Evolutionary conservation across 2,113 vertebrate species (phyloP), one percentile per base, ranked within the genome.

Genomic region (Gymnogyps californianus): DNA sequence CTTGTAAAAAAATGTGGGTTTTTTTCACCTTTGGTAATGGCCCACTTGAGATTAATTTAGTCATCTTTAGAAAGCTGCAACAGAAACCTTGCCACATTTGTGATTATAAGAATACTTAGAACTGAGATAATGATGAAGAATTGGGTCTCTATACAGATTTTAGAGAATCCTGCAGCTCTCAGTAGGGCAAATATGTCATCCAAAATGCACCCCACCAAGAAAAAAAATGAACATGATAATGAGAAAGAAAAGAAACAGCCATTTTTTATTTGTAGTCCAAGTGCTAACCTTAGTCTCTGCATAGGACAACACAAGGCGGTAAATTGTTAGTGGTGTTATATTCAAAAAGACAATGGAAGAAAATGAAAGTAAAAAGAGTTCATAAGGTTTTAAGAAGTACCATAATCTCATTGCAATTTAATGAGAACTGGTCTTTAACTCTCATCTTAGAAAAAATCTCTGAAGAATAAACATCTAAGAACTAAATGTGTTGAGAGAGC

Each of bases 1-100:
- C 10, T 92, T 74, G 6, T 25, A 49, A 82, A 90, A 94, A 86
- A 67, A 40, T 6, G 1, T 29, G 6, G 1, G 0, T 5, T 51
- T 64, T 87, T 88, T 66, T 55, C 18, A 76, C 25, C 21, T 80
- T 79, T 84, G 28, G 46, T 96, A 91, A 97, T 90, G 69, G 58
- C 42, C 36, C 71, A 86, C 92, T 96, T 91, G 40, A 94, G 51
- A 88, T 66, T 91, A 92, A 95, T 88, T 94, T 95, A 90, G 94
- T 92, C 90, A 66, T 82, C 34, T 66, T 80, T 46, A 58, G 31
- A 61, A 74, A 81, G 15, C 14, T 88, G 44, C 7, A 72, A 40
- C 6, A 84, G 72, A 91, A 94, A 59, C 16, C 34, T 19, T 61
- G 22, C 20, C 38, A 74, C 34, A 90, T 42, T 88, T 88, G 62